Evolutionary conservation across 2,113 vertebrate genomes (phyloP).

Genomic region (Tamias sibiricus): DNA sequence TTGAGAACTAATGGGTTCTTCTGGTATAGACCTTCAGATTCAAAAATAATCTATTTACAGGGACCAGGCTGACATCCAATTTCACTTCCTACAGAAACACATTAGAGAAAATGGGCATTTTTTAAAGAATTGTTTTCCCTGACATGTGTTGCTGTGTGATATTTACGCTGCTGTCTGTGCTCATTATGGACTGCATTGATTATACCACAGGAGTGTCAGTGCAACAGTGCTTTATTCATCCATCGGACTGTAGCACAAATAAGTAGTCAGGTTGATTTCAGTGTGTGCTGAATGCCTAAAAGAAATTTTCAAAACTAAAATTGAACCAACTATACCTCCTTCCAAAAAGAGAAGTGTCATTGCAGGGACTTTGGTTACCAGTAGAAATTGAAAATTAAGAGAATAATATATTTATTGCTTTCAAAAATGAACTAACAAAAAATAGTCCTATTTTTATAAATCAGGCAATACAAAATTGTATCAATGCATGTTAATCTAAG

Average conservation of each 20-base stretch:
- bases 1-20: constrained; percentile 57
- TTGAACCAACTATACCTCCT: not conserved
- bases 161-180: constrained; percentile 33
- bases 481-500: not conserved
- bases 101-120: constrained; percentile 59
- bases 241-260: not conserved
- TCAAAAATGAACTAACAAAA: constrained; percentile 46
- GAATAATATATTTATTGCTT: not conserved
- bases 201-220: not conserved
- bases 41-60: constrained; percentile 54
- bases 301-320: constrained; percentile 48
- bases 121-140: constrained; percentile 51
- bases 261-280: not conserved
- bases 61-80: constrained; percentile 42
- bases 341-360: not conserved
- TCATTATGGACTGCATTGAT: constrained; percentile 42
- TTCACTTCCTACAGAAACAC: constrained; percentile 65
- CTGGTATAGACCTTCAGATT: not conserved
- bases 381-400: constrained; percentile 3
- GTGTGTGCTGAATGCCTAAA: not conserved
- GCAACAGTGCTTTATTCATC: not conserved
- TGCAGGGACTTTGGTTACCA: not conserved
- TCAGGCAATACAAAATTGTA: not conserved
- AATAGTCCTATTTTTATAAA: not conserved
- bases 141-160: not conserved